These are phyloP conservation scores for Excalfactoria chinensis DNA, from an alignment of 2,113 vertebrate species.

Conservation along the genomic window DNA sequence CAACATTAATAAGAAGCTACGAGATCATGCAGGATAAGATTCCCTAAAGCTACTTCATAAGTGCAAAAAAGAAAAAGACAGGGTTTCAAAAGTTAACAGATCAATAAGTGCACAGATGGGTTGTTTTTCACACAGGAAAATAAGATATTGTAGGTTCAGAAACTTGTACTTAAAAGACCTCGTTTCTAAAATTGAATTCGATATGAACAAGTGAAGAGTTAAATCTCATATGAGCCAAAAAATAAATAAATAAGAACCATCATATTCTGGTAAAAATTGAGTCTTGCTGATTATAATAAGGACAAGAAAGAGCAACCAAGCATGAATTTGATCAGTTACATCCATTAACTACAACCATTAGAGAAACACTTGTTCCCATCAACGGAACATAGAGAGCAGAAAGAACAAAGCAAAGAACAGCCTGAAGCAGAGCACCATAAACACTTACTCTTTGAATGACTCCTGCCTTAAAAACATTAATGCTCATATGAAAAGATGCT, in stretches of 20 bases:
- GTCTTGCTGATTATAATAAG: neutral
- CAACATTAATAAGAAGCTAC: neutral
- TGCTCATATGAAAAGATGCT: neutral
- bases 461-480: neutral
- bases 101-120: neutral
- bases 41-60: neutral
- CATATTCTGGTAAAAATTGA: neutral
- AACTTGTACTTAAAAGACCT: neutral
- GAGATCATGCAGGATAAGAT: neutral
- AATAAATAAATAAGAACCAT: neutral
- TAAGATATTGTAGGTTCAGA: neutral
- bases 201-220: neutral
- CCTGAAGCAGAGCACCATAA: neutral
- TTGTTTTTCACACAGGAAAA: neutral
- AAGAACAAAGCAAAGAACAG: neutral
- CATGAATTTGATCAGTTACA: neutral
- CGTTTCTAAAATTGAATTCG: neutral
- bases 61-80: fast-evolving
- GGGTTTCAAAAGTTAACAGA: neutral
- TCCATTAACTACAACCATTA: neutral
- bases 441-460: neutral
- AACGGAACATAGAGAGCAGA: neutral
- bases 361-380: neutral
- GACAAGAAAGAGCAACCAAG: neutral
- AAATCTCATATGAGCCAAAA: neutral